A percentile compares a stretch with the other conserved stretches of the same genome.
Evolutionary conservation across 2,888 invertebrate species (phyloP).

Genomic region (Microctonus hyperodae): DNA sequence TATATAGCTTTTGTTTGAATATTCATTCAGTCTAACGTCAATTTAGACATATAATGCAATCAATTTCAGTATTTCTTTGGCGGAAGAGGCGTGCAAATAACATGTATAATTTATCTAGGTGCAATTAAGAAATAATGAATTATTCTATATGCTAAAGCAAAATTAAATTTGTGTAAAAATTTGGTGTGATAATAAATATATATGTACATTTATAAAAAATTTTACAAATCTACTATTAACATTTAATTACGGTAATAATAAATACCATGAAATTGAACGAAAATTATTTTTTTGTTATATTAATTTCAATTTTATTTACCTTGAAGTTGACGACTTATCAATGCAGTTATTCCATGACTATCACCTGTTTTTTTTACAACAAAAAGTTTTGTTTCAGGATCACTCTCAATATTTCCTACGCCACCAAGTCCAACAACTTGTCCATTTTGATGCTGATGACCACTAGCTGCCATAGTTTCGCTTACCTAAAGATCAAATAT

Average conservation of each 20-base stretch:
- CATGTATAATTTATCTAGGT: background rate
- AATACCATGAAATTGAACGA: background rate
- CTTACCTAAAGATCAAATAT: conserved; percentile 69
- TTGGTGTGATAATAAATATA: background rate
- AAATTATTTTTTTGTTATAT: background rate
- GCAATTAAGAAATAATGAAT: background rate
- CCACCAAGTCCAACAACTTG: conserved; percentile 65
- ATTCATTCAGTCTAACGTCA: background rate
- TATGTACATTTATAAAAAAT: background rate
- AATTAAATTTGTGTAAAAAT: background rate
- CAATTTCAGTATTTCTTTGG: background rate
- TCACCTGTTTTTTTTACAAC: conserved; percentile 79
- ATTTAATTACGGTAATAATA: background rate
- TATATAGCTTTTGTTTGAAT: background rate
- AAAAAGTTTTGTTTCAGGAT: conserved; percentile 77
- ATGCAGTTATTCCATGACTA: conserved; percentile 79
- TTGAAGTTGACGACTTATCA: conserved; percentile 80
- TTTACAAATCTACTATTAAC: background rate
- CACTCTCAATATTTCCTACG: conserved; percentile 58
- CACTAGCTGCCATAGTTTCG: conserved; percentile 80
- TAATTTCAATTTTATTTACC: conserved; percentile 64
- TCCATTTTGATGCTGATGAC: conserved; percentile 72
- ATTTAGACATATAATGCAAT: background rate
- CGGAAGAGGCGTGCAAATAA: background rate
- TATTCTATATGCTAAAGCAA: background rate